Evolutionary conservation across 1,140 invertebrate genomes (phyloP).

Genomic region (Hyphantria cunea): DNA sequence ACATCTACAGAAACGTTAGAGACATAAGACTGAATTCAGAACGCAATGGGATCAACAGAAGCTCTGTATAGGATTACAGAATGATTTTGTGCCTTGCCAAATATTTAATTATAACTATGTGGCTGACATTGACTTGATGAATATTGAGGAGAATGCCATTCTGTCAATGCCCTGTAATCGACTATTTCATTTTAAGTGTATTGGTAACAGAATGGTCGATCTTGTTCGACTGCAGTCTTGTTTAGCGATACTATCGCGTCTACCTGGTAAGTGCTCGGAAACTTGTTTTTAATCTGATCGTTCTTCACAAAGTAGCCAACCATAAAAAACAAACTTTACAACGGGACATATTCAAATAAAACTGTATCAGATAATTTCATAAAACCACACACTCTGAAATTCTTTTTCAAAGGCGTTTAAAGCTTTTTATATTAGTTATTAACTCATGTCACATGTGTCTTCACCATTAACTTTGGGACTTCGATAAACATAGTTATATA

Average conservation of each 20-base stretch:
- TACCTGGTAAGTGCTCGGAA: constrained; percentile 22
- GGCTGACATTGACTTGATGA: constrained; percentile 5
- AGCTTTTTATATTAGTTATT: too few species aligned
- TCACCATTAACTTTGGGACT: too few species aligned
- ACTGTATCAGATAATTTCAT: neutral
- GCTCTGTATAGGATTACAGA: constrained; percentile 26
- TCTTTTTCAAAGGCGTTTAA: too few species aligned
- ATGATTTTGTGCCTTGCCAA: constrained; percentile 24
- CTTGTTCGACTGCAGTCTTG: too few species aligned
- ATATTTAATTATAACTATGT: constrained; percentile 24
- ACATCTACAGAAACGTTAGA: constrained; percentile 28
- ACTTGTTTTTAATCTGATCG: constrained; percentile 24
- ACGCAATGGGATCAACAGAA: constrained; percentile 30
- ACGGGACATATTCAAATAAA: constrained; percentile 1
- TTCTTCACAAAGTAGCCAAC: constrained; percentile 20
- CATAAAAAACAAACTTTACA: constrained; percentile 12
- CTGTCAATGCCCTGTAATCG: neutral
- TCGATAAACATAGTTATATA: too few species aligned
- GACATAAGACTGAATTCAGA: constrained; percentile 33
- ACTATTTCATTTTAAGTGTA: too few species aligned
- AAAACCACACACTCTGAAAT: too few species aligned
- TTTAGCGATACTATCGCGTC: constrained; percentile 13
- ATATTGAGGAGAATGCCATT: neutral
- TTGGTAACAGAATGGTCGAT: too few species aligned
- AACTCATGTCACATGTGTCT: neutral